These are phyloP conservation scores for Caenorhabditis sp. DNA, from an alignment of 2,888 invertebrate genomes.

Conservation along the genomic window DNA sequence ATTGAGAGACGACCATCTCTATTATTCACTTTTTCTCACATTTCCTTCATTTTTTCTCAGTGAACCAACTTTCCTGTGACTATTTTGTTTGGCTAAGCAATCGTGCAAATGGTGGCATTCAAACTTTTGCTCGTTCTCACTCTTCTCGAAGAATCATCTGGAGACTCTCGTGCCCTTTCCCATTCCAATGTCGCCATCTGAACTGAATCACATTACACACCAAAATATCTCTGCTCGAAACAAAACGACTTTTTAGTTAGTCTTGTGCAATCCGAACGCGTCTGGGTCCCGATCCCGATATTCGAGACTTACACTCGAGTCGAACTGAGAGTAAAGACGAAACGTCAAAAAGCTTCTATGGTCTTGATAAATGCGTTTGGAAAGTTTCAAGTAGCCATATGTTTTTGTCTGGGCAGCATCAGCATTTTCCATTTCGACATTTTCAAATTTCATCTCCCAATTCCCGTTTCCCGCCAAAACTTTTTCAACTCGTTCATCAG, in stretches of 20 bases:
- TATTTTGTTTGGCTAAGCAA: slow-evolving; percentile 49
- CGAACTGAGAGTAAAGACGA: no score
- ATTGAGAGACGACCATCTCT: slow-evolving; percentile 43
- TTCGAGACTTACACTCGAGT: no score
- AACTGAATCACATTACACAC: slow-evolving; percentile 61
- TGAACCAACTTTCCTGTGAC: slow-evolving; percentile 15
- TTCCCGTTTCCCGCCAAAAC: slow-evolving; percentile 25
- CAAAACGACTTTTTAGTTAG: slow-evolving; percentile 1
- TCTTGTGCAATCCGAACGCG: slow-evolving; percentile 21
- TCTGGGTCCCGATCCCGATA: no score
- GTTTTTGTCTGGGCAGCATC: background rate
- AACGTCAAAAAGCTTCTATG: no score
- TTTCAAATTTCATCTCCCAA: background rate
- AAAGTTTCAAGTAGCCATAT: background rate
- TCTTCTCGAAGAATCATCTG: slow-evolving; percentile 30
- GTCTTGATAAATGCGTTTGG: slow-evolving; percentile 14
- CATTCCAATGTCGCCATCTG: slow-evolving; percentile 57
- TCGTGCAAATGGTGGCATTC: slow-evolving; percentile 34
- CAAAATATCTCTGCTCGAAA: slow-evolving; percentile 11
- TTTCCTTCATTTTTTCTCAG: background rate
- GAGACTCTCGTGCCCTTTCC: slow-evolving; percentile 42
- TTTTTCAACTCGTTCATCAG: slow-evolving; percentile 33
- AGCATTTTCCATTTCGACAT: background rate
- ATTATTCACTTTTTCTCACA: background rate
- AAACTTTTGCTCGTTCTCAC: slow-evolving; percentile 15